These are phyloP conservation scores for Panthera tigris DNA, from an alignment of 2,113 vertebrate species.

Conservation along the genomic window DNA sequence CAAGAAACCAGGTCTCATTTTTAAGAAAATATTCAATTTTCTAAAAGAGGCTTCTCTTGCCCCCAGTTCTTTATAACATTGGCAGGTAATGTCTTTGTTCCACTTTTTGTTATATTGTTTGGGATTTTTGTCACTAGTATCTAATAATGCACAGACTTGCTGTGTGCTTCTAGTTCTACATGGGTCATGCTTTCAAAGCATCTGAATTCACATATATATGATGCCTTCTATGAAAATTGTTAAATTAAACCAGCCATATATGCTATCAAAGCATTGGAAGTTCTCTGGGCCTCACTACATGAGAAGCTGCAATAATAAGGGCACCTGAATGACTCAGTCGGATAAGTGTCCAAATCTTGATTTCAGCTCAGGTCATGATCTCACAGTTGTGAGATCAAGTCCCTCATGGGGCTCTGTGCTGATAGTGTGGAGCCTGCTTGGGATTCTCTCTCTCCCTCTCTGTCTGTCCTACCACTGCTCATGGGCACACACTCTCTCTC, in stretches of 20 bases:
- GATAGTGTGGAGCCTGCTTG: too few species aligned
- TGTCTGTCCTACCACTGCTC: too few species aligned
- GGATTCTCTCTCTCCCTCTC: too few species aligned
- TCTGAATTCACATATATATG: neutral
- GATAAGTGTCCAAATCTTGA: too few species aligned
- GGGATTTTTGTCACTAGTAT: neutral
- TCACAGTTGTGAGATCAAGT: too few species aligned
- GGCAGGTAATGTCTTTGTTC: neutral
- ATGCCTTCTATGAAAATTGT: neutral
- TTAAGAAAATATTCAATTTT: conserved; percentile 46
- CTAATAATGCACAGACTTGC: neutral
- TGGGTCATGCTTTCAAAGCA: conserved; percentile 11
- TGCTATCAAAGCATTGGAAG: neutral
- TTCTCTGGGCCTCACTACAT: neutral
- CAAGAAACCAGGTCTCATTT: neutral
- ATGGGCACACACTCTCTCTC: too few species aligned
- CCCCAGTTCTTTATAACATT: neutral
- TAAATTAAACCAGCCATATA: neutral
- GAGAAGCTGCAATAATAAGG: neutral
- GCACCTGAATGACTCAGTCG: too few species aligned
- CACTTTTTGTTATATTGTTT: neutral
- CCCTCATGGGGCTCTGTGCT: too few species aligned
- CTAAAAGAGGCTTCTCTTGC: neutral
- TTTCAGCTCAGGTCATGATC: too few species aligned
- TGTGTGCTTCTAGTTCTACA: neutral